These are phyloP conservation scores for Corvus moneduloides DNA, from an alignment of 2,113 vertebrate genomes.

Conservation along the genomic window DNA sequence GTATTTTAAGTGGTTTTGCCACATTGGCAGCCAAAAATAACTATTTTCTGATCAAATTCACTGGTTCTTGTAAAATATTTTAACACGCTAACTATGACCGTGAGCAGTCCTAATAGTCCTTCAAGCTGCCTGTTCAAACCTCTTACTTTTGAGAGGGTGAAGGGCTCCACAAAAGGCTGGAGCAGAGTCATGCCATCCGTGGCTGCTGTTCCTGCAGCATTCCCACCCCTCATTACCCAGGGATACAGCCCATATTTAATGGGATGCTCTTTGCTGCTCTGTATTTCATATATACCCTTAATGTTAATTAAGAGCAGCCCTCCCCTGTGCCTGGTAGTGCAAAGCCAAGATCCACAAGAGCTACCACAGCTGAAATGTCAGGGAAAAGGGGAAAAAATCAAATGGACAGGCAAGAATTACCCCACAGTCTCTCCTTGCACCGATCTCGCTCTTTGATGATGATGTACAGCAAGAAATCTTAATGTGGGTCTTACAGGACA, in stretches of 20 bases:
- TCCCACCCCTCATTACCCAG: not conserved
- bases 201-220: not conserved
- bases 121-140: not conserved
- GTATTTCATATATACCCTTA: not conserved
- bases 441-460: not conserved
- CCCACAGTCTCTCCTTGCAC: not conserved
- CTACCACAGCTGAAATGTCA: not conserved
- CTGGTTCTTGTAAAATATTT: conserved; percentile 27
- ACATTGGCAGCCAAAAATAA: conserved; percentile 44
- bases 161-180: not conserved
- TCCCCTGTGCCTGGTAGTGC: not conserved
- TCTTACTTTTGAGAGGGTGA: not conserved
- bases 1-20: conserved; percentile 51
- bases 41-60: conserved; percentile 54
- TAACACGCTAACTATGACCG: not conserved
- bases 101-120: not conserved
- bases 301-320: conserved; percentile 55
- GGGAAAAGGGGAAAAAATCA: conserved; percentile 20
- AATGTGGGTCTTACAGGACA: conserved; percentile 12
- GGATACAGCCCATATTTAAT: not conserved
- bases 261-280: not conserved
- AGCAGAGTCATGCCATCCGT: not conserved
- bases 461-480: conserved; percentile 52
- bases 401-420: not conserved
- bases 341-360: not conserved